Evolutionary conservation across 2,888 invertebrate genomes (phyloP), one percentile per base, ranked within the genome.

Genomic region (Strigamia crassipes): DNA sequence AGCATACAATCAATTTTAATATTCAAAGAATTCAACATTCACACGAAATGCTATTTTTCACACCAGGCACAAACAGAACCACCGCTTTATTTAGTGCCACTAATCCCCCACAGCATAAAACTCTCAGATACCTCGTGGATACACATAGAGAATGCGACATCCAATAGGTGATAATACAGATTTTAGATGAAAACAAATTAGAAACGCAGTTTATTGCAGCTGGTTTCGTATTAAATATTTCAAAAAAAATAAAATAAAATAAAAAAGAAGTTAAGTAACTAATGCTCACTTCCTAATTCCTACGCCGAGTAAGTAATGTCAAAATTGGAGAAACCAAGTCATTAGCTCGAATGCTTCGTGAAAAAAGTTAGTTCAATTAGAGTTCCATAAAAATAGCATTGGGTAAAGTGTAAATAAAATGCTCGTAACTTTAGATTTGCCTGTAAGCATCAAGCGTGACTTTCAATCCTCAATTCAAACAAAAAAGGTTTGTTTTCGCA

Each of bases 361-460:
- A 56, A 46, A 46, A 46, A 46, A 56, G 18, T 9, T 18, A 56
- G 56, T 18, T 9, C 9, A 56, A 1, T 56, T 56, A 18, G 18
- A 18, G 21, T 9, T 1, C 15, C 2, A 1, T 27, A 27, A 27
- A 27, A 27, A 27, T 27, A 9, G 56, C 15, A n/a, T 5, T 15
- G 56, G 9, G 46, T n/a, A 56, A 9, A 21, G 56, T 56, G 56
- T 56, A 56, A 56, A 56, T 56, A 56, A 56, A 56, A 56, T 56
- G n/a, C 56, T 56, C 56, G 56, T 56, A 56, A 56, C n/a, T 56
- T 56, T 46, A n/a, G 56, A 56, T 56, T 56, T 18, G 56, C 18
- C 38, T 38, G 38, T 10, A 38, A 38, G 56, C 56, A 18, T 18
- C 56, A 21, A 56, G 9, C 18, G 56, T 21, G 21, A 18, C 56